Evolutionary conservation across 2,797 vertebrate genomes (phyloP), one percentile per base, ranked within the genome.

Genomic region (Cheirogaleus major): DNA sequence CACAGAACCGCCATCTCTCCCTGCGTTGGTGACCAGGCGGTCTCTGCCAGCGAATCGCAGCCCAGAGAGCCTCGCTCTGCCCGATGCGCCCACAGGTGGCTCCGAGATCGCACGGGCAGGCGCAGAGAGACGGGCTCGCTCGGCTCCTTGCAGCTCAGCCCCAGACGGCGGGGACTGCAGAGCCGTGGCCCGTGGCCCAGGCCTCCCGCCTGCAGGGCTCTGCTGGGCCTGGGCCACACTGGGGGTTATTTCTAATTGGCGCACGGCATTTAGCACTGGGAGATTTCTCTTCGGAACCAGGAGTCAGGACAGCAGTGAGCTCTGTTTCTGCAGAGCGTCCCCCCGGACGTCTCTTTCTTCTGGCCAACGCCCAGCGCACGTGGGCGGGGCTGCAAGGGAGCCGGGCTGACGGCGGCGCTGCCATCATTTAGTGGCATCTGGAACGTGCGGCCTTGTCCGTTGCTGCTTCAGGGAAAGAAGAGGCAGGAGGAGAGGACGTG

Each of bases 31-130:
- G 96, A 92, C 91, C 93, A 97, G 84, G 81, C 95, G 87, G 57
- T 96, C 97, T 95, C 89, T 88, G 65, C 90, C 87, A 87, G 92
- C 92, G 97, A 96, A 96, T 97, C 97, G 96, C 48, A 96, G 96
- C 82, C 69, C 92, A 22, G 67, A 75, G 70, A 94, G 95, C 88
- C 93, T 97, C 92, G 65, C 88, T 96, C 93, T 96, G 97, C 91
- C 97, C 5, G 7, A 89, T 89, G 96, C 81, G 38, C 95, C 96
- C 97, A 98, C 87, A 52, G 91, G 81, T 38, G 43, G 93, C 82
- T 88, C 89, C 82, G 96, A 95, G 95, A 95, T 91, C 94, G 84
- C 89, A 95, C 73, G 93, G 84, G 85, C 95, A 91, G 90, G 93
- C 93, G 76, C 50, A 95, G 84, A 50, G 43, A 27, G 73, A 84